Percentiles rank a stretch among this genome's conserved stretches.
phyloP scores from a whole-genome alignment of 2,113 vertebrate genomes.

The Chascanopsetta lugubris region DNA sequence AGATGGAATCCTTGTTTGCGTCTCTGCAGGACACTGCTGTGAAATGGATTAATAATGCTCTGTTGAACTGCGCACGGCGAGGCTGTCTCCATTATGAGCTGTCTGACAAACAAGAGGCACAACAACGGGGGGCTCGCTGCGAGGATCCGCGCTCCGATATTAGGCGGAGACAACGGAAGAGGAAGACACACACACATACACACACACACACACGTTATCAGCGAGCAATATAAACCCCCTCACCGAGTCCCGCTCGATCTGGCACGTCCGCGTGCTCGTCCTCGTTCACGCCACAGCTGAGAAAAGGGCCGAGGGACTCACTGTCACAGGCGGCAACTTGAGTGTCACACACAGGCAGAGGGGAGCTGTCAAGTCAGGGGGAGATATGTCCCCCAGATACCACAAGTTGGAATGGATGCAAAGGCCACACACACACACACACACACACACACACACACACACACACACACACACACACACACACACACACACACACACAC shows the following conservation, averaged over 20 bases:
- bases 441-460: constrained; percentile 4
- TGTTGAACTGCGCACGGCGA: constrained; percentile 20
- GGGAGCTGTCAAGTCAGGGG: constrained; percentile 56
- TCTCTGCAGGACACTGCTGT: constrained; percentile 49
- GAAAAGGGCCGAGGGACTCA: constrained; percentile 46
- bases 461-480: too few relatives aligned
- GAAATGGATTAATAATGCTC: constrained; percentile 71
- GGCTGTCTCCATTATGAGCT: constrained; percentile 59
- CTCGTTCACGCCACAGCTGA: neutral
- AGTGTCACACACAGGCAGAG: constrained; percentile 58
- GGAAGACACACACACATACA: too few relatives aligned
- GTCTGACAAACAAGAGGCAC: constrained; percentile 53
- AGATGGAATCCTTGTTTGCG: constrained; percentile 56
- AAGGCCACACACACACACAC: neutral
- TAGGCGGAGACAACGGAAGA: constrained; percentile 6
- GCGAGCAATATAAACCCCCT: constrained; percentile 46
- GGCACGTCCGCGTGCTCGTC: neutral
- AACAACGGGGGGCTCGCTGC: constrained; percentile 41
- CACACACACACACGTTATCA: constrained; percentile 35
- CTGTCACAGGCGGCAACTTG: constrained; percentile 63
- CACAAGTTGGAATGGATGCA: constrained; percentile 45
- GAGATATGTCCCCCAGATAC: constrained; percentile 60
- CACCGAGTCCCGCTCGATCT: constrained; percentile 7
- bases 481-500: too few relatives aligned
- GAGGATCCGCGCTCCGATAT: constrained; percentile 17